These are phyloP conservation scores for Cottoperca gobio DNA, from an alignment of 2,797 vertebrate genomes.

Conservation along the genomic window DNA sequence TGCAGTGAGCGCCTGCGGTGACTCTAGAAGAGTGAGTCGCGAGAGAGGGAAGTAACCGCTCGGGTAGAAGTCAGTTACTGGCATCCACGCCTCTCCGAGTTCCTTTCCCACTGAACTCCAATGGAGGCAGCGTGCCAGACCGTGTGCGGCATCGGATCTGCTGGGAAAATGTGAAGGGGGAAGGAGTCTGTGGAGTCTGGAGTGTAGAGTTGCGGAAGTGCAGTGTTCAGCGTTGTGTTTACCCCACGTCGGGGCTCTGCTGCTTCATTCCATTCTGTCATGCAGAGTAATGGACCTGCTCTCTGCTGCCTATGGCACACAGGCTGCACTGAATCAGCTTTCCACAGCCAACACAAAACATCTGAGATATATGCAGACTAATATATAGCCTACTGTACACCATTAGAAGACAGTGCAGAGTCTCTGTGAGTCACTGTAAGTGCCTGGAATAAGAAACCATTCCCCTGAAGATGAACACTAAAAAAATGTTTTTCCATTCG, in stretches of 20 bases:
- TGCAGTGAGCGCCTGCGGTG: constrained; percentile 55
- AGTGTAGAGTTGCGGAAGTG: constrained; percentile 57
- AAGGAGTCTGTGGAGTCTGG: constrained; percentile 42
- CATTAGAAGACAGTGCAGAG: constrained; percentile 43
- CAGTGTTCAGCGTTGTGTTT: constrained; percentile 66
- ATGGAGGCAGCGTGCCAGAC: constrained; percentile 56
- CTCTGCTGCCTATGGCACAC: constrained; percentile 64
- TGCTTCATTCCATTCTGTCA: constrained; percentile 75
- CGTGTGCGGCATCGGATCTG: constrained; percentile 58
- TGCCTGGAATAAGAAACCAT: constrained; percentile 31
- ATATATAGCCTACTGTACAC: constrained; percentile 48
- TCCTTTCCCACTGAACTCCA: constrained; percentile 46
- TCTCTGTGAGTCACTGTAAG: constrained; percentile 36
- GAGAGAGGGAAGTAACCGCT: constrained; percentile 32
- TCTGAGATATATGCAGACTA: constrained; percentile 49
- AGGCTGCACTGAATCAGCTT: constrained; percentile 64
- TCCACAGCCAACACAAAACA: constrained; percentile 46
- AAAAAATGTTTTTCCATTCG: constrained; percentile 9
- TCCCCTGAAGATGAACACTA: constrained; percentile 44
- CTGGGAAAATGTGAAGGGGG: constrained; percentile 56
- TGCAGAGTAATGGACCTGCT: constrained; percentile 76
- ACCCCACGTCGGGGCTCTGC: constrained; percentile 65
- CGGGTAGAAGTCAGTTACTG: constrained; percentile 50
- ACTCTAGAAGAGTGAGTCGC: constrained; percentile 43
- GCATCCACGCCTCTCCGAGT: constrained; percentile 54